Percentiles rank a stretch among this genome's conserved stretches.
Conservation (phyloP, 2,797 vertebrate species). For the Antrozous pallidus region DNA sequence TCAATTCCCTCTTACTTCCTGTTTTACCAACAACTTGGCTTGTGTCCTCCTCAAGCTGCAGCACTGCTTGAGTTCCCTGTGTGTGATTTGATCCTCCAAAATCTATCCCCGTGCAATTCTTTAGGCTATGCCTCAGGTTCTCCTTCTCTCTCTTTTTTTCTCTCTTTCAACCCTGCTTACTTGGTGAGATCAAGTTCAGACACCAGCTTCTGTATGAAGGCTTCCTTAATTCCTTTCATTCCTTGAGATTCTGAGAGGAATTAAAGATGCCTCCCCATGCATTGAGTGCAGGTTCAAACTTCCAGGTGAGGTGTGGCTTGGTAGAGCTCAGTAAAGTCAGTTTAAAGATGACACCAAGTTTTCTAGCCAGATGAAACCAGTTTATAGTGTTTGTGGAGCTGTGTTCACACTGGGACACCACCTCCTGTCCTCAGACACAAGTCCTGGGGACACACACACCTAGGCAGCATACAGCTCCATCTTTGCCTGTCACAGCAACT, state of each 20-base stretch:
- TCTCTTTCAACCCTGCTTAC: neutral
- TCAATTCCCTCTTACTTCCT: neutral
- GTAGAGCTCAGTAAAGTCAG: neutral
- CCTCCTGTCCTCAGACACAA: neutral
- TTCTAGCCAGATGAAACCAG: neutral
- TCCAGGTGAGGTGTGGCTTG: neutral
- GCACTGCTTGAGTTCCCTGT: neutral
- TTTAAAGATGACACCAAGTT: neutral
- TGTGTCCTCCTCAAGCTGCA: rapidly evolving
- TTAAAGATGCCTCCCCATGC: neutral
- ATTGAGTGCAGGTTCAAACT: rapidly evolving
- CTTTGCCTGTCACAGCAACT: neutral
- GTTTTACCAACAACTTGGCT: neutral
- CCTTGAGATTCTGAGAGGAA: neutral
- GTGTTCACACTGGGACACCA: neutral
- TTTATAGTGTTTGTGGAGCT: neutral
- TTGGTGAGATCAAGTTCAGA: neutral
- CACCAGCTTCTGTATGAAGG: neutral
- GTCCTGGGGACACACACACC: neutral
- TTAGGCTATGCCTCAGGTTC: neutral
- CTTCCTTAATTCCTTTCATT: neutral
- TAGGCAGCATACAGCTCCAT: neutral
- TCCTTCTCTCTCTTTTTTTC: neutral
- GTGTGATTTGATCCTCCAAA: too few species aligned
- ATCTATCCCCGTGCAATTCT: rapidly evolving